Conservation (phyloP, 2,888 invertebrate genomes). For the Coecobrya sp. region DNA sequence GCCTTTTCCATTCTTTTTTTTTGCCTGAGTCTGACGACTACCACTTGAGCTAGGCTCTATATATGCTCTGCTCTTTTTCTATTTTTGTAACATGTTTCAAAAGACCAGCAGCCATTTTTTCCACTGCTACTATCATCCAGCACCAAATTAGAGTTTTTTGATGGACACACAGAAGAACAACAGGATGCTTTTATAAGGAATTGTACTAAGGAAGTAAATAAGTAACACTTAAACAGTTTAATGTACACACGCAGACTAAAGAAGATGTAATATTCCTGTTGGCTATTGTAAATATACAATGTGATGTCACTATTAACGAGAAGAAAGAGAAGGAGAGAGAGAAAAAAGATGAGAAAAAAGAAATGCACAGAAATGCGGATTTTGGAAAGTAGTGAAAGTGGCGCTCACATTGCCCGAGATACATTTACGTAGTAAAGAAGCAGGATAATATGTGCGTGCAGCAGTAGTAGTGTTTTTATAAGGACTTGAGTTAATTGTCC, state of each 20-base stretch:
- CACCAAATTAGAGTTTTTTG: slow-evolving; percentile 60
- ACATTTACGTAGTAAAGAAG: no score
- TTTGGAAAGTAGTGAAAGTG: background rate
- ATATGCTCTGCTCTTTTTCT: slow-evolving; percentile 9
- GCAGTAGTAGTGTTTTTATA: no score
- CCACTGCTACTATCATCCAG: slow-evolving; percentile 16
- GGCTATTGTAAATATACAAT: background rate
- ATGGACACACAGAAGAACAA: background rate
- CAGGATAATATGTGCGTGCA: no score
- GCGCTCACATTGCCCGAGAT: no score
- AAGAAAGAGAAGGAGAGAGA: background rate
- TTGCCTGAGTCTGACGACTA: background rate
- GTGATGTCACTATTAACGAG: background rate
- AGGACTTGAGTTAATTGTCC: no score
- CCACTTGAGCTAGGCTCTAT: background rate
- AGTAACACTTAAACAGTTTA: background rate
- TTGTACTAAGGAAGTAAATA: background rate
- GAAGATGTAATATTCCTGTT: slow-evolving; percentile 5
- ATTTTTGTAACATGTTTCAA: slow-evolving; percentile 41
- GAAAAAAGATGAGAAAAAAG: background rate
- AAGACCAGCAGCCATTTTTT: slow-evolving; percentile 61
- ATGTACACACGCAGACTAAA: background rate
- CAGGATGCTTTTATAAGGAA: background rate
- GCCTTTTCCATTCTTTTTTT: background rate
- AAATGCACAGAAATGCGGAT: background rate